Base-by-base conservation (phyloP, 2,888 invertebrate genomes). In the Hyposoter didymator region DNA sequence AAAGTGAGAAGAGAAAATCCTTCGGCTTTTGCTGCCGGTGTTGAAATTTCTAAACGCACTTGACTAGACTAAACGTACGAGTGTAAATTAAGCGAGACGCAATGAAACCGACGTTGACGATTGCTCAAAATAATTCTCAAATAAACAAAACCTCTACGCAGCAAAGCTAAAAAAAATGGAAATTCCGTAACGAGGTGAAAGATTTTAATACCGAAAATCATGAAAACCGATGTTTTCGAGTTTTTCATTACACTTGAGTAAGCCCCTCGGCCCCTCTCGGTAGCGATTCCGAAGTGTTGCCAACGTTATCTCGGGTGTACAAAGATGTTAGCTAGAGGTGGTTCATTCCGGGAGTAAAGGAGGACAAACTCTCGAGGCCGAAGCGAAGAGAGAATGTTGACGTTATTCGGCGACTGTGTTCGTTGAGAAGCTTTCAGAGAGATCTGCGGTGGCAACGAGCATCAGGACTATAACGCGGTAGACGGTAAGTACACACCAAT, bases 341-440 rank as follows among this genome's bases (percentile, higher is more conserved):
- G 49, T 69, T 49, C 52, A 55, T 78, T 78, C 66, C 55, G 32
- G 73, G 59, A 72, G 70, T 45, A 59, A 81, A 86, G 84, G 84
- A 75, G 84, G 59, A 72, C 84, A 82, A 84, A 80, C 74, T 81
- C 70, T 78, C 64, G 81, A 59, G 72, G 55, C 43, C 64, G 64
- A 10, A 76, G 35, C 19, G 49, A 49, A 69, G 69, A 72, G 35
- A 8, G 39, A 52, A 74, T 64, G 85, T 78, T 78, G 59, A 76
- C 62, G 80, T 67, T 80, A 59, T 73, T 76, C 80, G 49, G 32
- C 32, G 70, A 19, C 47, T 62, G 73, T 52, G 59, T 74, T 66
- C 74, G 55, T 59, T 83, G 73, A 73, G 80, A 73, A 74, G 85
- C 83, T 84, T 86, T 80, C 74, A 70, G 52, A 74, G 69, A 80